phyloP scores from a whole-genome alignment of 1,140 invertebrate genomes.

The Zeugodacus cucurbitae region DNA sequence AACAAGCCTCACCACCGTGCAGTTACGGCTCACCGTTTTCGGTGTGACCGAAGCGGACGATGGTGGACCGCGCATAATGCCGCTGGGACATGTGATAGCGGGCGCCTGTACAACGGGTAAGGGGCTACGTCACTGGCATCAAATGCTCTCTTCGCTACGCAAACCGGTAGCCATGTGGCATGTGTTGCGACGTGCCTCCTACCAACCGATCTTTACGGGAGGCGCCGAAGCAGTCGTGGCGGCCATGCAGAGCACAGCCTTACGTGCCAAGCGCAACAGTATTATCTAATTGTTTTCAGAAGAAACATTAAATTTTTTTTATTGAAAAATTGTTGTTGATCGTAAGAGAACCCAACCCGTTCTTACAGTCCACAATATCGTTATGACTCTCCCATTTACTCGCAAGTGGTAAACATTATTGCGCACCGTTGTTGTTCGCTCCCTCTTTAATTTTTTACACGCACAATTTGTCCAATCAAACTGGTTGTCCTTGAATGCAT shows the following conservation, averaged over 20 bases:
- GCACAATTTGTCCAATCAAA: neutral
- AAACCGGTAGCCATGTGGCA: slow-evolving; percentile 90
- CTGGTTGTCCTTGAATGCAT: neutral
- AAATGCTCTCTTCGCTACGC: slow-evolving; percentile 83
- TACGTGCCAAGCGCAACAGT: slow-evolving; percentile 61
- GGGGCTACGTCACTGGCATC: slow-evolving; percentile 82
- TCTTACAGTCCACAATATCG: neutral
- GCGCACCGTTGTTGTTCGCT: no score
- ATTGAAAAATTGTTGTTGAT: neutral
- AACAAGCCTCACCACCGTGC: slow-evolving; percentile 73
- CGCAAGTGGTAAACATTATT: neutral
- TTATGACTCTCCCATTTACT: neutral
- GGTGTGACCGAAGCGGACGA: slow-evolving; percentile 70
- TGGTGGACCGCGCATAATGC: slow-evolving; percentile 64
- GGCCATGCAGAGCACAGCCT: slow-evolving; percentile 57
- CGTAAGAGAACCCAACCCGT: neutral
- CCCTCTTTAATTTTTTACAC: neutral
- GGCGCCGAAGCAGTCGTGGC: slow-evolving; percentile 60
- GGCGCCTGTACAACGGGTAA: slow-evolving; percentile 76
- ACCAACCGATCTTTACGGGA: slow-evolving; percentile 58
- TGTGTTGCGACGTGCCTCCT: slow-evolving; percentile 69
- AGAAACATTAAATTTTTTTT: neutral
- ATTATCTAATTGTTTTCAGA: slow-evolving; percentile 49
- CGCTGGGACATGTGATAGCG: slow-evolving; percentile 80
- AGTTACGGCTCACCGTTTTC: slow-evolving; percentile 77